phyloP scores from a whole-genome alignment of 2,888 invertebrate species.

The Germaria angustata region DNA sequence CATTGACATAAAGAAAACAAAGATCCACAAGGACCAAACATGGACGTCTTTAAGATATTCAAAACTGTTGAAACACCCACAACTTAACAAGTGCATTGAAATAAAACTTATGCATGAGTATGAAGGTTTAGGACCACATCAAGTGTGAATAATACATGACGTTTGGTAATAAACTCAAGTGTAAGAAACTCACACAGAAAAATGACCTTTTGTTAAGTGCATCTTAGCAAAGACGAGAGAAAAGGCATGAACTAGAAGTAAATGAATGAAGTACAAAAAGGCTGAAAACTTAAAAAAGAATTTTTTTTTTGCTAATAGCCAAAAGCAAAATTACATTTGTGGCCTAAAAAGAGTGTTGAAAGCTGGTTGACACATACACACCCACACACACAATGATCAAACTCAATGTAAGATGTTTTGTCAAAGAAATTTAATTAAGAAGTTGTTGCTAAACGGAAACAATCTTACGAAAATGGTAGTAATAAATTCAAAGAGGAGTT shows the following conservation, averaged over 20 bases:
- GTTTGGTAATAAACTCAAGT: slow-evolving; percentile 64
- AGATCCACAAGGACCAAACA: background rate
- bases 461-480: slow-evolving; percentile 41
- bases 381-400: background rate
- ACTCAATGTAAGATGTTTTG: slow-evolving; percentile 58
- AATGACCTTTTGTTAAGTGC: slow-evolving; percentile 51
- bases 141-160: slow-evolving; percentile 66
- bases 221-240: slow-evolving; percentile 11
- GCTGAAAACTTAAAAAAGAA: slow-evolving; percentile 23
- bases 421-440: slow-evolving; percentile 71
- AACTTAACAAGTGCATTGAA: background rate
- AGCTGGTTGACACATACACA: background rate
- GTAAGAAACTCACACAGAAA: slow-evolving; percentile 29
- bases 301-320: slow-evolving; percentile 38
- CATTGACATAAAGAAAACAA: background rate
- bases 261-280: background rate
- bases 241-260: background rate
- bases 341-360: slow-evolving; percentile 47
- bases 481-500: slow-evolving; percentile 18
- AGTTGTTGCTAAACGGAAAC: slow-evolving; percentile 68
- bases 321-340: slow-evolving; percentile 60
- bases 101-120: background rate
- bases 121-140: slow-evolving; percentile 30
- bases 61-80: slow-evolving; percentile 4
- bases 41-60: slow-evolving; percentile 27